Conservation (phyloP, 2,113 vertebrate genomes). For the Sturnira hondurensis region DNA sequence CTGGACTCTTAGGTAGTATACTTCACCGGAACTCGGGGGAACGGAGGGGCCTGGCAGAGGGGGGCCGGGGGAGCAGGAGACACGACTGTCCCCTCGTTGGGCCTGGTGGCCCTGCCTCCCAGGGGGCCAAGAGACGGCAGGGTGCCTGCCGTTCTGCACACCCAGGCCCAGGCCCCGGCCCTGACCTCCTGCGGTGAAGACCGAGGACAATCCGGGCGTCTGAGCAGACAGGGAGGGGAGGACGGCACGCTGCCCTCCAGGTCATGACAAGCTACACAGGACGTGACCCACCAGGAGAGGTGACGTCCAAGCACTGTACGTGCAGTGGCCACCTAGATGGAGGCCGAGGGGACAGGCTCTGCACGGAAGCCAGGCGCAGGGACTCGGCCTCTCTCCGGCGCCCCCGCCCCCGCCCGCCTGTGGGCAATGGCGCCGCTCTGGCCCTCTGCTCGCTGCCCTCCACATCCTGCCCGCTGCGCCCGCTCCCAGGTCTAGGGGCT, state of each 20-base stretch:
- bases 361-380: neutral
- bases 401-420: conserved; percentile 71
- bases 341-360: neutral
- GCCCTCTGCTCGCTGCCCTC: conserved; percentile 81
- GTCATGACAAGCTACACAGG: neutral
- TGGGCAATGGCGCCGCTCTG: conserved; percentile 84
- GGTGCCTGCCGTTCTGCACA: neutral
- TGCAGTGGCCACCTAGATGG: conserved; percentile 86
- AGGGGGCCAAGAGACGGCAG: neutral
- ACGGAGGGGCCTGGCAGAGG: conserved; percentile 24
- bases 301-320: conserved; percentile 82
- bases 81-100: rapidly evolving
- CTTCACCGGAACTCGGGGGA: conserved; percentile 9
- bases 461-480: neutral
- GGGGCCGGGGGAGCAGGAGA: conserved; percentile 48
- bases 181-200: conserved; percentile 47
- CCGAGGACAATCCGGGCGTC: conserved; percentile 57
- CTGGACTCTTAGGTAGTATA: conserved; percentile 79
- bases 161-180: conserved; percentile 26
- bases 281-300: conserved; percentile 68
- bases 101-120: conserved; percentile 17
- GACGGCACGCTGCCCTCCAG: conserved; percentile 22
- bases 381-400: conserved; percentile 78
- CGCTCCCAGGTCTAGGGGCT: conserved; percentile 80
- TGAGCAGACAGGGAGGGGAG: conserved; percentile 25